Evolutionary conservation across 2,888 invertebrate species (phyloP).

Genomic region (Pollenia amentaria): DNA sequence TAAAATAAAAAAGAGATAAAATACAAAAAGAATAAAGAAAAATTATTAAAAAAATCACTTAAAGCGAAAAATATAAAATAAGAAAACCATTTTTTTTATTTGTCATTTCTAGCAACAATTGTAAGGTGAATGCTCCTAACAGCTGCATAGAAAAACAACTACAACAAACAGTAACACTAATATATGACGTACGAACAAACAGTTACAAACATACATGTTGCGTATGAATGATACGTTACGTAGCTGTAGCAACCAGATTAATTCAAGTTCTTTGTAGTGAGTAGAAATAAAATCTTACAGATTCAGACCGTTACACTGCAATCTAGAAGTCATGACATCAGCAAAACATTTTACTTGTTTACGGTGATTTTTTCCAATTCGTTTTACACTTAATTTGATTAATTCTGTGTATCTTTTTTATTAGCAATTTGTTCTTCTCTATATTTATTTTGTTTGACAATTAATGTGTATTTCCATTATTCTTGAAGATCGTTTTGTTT

Average conservation of each 20-base stretch:
- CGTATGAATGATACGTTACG: not conserved
- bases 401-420: slow-evolving; percentile 52
- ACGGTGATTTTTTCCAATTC: slow-evolving; percentile 11
- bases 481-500: slow-evolving; percentile 33
- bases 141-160: slow-evolving; percentile 21
- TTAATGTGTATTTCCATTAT: slow-evolving; percentile 43
- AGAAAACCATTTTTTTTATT: slow-evolving; percentile 27
- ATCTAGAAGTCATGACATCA: slow-evolving; percentile 64
- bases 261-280: not conserved
- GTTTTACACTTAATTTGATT: slow-evolving; percentile 38
- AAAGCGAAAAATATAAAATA: not conserved
- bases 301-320: slow-evolving; percentile 18
- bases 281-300: not conserved
- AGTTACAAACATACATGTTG: not conserved
- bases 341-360: slow-evolving; percentile 29
- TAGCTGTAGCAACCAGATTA: not conserved
- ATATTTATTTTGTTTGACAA: slow-evolving; percentile 18
- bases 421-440: slow-evolving; percentile 39
- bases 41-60: not conserved
- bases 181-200: not conserved
- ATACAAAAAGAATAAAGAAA: not conserved
- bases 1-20: slow-evolving; percentile 8
- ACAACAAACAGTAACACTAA: not conserved
- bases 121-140: slow-evolving; percentile 63
- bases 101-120: slow-evolving; percentile 50